Percentiles rank a stretch among this genome's conserved stretches.
Conservation (phyloP, 2,888 invertebrate species). For the Brachypalpus laphriformis region DNA sequence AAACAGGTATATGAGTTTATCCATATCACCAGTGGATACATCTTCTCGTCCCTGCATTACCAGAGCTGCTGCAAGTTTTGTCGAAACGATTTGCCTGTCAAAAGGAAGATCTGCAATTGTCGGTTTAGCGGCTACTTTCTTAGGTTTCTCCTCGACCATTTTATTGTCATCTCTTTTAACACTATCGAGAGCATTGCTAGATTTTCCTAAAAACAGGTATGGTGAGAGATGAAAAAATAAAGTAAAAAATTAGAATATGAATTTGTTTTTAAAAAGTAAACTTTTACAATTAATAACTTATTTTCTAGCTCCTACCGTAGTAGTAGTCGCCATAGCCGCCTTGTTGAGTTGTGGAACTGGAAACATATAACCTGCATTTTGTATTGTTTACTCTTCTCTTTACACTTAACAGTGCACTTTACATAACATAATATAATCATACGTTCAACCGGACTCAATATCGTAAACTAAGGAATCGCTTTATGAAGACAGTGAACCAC, state of each 20-base stretch:
- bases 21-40: slow-evolving; percentile 90
- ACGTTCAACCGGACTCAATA: background rate
- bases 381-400: slow-evolving; percentile 19
- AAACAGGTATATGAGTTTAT: slow-evolving; percentile 91
- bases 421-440: slow-evolving; percentile 15
- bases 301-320: slow-evolving; percentile 61
- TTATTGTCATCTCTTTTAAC: slow-evolving; percentile 75
- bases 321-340: background rate
- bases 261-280: slow-evolving; percentile 10
- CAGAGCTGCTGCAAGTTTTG: slow-evolving; percentile 91
- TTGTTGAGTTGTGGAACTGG: slow-evolving; percentile 47
- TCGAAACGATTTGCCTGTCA: slow-evolving; percentile 91
- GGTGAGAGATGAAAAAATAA: slow-evolving; percentile 35
- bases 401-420: slow-evolving; percentile 58
- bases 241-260: slow-evolving; percentile 11
- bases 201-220: slow-evolving; percentile 55
- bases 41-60: slow-evolving; percentile 91
- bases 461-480: background rate
- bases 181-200: slow-evolving; percentile 75
- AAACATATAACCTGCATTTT: slow-evolving; percentile 33
- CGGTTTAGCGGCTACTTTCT: slow-evolving; percentile 82
- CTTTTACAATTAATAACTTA: slow-evolving; percentile 6
- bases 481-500: background rate
- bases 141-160: slow-evolving; percentile 77
- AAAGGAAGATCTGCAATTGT: slow-evolving; percentile 85